Conservation (phyloP, 2,113 vertebrate genomes). For the Symphodus melops region DNA sequence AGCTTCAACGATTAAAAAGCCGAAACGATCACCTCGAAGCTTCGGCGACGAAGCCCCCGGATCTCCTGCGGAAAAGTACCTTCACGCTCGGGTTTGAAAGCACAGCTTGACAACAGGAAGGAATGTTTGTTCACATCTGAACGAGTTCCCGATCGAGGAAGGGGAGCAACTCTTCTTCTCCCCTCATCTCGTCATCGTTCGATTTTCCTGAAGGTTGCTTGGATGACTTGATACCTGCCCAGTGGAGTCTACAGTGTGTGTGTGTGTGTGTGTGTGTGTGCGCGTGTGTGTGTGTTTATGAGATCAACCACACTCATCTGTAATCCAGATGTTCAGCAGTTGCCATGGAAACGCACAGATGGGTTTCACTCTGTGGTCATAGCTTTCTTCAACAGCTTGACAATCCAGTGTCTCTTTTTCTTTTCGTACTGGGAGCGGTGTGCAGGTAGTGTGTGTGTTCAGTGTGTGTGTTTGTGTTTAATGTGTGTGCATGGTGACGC, state of each 20-base stretch:
- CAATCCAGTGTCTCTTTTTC: conserved; percentile 56
- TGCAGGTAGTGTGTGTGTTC: conserved; percentile 23
- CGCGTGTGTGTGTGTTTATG: neutral
- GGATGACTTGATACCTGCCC: conserved; percentile 35
- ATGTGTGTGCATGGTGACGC: conserved; percentile 6
- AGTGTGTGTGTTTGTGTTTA: conserved; percentile 18
- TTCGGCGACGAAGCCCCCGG: neutral
- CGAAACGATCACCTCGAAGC: neutral
- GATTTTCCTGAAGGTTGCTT: conserved; percentile 33
- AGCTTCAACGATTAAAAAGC: neutral
- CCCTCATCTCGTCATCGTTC: conserved; percentile 7
- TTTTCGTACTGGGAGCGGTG: conserved; percentile 1
- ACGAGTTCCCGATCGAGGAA: neutral
- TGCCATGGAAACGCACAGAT: conserved; percentile 64
- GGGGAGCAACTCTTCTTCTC: neutral
- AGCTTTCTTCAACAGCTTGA: conserved; percentile 44
- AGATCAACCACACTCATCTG: conserved; percentile 10
- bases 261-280: neutral
- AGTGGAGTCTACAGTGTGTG: conserved; percentile 22
- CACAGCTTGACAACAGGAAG: neutral
- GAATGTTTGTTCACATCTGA: neutral
- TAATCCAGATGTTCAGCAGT: conserved; percentile 65
- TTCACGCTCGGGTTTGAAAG: conserved; percentile 28
- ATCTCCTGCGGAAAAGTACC: neutral
- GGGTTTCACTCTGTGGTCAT: conserved; percentile 41